Base-by-base conservation (phyloP, 1,140 invertebrate species). In the Drosophila baimaii region DNA sequence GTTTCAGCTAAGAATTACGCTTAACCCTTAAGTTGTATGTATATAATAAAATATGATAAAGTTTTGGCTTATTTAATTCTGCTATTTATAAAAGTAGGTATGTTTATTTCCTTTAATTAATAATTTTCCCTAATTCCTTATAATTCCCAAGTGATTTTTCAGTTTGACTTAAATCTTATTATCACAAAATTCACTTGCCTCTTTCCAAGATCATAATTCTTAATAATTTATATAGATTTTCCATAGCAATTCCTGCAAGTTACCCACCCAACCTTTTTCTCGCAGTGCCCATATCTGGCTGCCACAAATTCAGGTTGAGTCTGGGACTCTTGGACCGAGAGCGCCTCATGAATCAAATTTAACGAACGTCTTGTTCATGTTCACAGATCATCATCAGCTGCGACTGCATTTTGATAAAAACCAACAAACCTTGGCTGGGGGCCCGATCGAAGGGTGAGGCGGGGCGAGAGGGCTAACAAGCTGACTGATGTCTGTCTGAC, bases 281-380 rank as follows among this genome's bases (percentile, higher is more conserved):
- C 0, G 5, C 33, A 66, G 65, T 55, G 70, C 12, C 46, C 19
- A 46, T 41, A 23, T 54, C 29, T 54, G 15, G 29, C 9, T 15
- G 37, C 66, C 33, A 25, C 27, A 37, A 52, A 39, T 39, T 70
- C 21, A 33, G 65, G 46, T 27, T 62, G 31, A 55, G 49, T 35
- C 51, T 59, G 27, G 54, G 44, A 47, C 54, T 70, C 49, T 69
- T 51, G 64, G 21, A 19, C 61, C 62, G 62, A 69, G 65, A 69
- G 62, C 65, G 71, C 88, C 88, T 91, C 89, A 91, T 91, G 89
- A 91, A 91, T 91, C 89, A 91, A 91, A 91, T 91, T 91, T 91
- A 91, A 91, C 89, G 89, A 91, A 90, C 83, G 89, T 91, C 89
- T 90, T 89, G 84, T 89, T 90, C 84, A 89, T 89, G 84, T 89